phyloP scores from a whole-genome alignment of 1,140 invertebrate species.

The Scaptomyza montana region DNA sequence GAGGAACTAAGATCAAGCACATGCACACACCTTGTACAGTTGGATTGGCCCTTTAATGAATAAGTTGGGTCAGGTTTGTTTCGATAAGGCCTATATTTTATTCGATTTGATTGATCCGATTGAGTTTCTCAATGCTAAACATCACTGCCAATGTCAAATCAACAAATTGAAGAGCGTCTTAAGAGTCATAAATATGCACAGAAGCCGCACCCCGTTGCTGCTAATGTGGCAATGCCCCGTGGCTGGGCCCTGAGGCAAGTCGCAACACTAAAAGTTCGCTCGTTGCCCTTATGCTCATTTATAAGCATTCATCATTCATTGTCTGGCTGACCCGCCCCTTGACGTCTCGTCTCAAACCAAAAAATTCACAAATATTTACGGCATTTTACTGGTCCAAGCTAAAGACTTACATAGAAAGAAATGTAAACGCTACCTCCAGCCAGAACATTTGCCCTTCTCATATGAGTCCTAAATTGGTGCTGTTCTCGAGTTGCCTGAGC shows the following conservation, averaged over 20 bases:
- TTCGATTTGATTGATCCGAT: slow-evolving; percentile 24
- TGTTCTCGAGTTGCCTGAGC: slow-evolving; percentile 52
- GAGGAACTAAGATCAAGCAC: background rate
- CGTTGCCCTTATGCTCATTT: slow-evolving; percentile 65
- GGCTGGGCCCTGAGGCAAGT: slow-evolving; percentile 28
- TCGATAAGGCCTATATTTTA: slow-evolving; percentile 30
- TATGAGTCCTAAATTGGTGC: slow-evolving; percentile 55
- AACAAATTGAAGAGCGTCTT: slow-evolving; percentile 41
- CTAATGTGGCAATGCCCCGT: slow-evolving; percentile 36
- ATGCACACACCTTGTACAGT: slow-evolving; percentile 50
- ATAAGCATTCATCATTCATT: slow-evolving; percentile 78
- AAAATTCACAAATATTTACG: slow-evolving; percentile 63
- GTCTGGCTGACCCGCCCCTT: slow-evolving; percentile 23
- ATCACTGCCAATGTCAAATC: slow-evolving; percentile 43
- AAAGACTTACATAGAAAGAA: background rate
- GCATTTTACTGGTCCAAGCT: slow-evolving; percentile 33
- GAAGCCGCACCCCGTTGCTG: slow-evolving; percentile 14
- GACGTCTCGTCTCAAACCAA: slow-evolving; percentile 15
- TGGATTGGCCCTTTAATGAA: slow-evolving; percentile 51
- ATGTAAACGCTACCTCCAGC: slow-evolving; percentile 58
- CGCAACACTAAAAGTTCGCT: slow-evolving; percentile 62
- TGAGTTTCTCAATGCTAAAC: slow-evolving; percentile 34
- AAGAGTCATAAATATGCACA: slow-evolving; percentile 57
- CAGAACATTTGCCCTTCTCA: slow-evolving; percentile 44
- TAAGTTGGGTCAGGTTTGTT: slow-evolving; percentile 34